Conservation (phyloP, 2,888 invertebrate species). For the Cephus runcator region DNA sequence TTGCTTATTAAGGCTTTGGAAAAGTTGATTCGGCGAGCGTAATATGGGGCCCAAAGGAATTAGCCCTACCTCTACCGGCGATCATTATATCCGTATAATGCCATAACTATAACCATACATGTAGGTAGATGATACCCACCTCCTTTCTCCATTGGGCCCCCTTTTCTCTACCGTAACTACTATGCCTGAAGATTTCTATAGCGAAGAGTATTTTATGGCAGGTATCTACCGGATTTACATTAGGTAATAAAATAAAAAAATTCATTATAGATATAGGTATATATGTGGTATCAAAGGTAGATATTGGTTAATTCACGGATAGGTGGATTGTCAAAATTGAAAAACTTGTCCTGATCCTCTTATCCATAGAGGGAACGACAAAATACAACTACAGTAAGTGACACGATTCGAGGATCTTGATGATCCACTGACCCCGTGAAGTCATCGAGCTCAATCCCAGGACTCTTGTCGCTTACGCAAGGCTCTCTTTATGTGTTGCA, state of each 20-base stretch:
- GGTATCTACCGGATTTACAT: too few relatives aligned
- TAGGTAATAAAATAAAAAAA: too few relatives aligned
- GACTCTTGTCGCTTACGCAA: too few relatives aligned
- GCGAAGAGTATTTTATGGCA: too few relatives aligned
- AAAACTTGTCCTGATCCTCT: too few relatives aligned
- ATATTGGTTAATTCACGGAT: too few relatives aligned
- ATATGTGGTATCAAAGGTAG: too few relatives aligned
- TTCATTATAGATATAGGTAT: background rate
- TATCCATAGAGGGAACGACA: background rate
- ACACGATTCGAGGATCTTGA: slow-evolving; percentile 6
- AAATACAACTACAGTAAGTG: slow-evolving; percentile 6
- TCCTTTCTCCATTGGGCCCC: slow-evolving; percentile 32
- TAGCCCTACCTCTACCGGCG: slow-evolving; percentile 55
- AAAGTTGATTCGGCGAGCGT: slow-evolving; percentile 62
- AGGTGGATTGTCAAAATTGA: too few relatives aligned
- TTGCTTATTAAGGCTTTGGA: slow-evolving; percentile 64
- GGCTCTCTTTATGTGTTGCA: slow-evolving; percentile 57
- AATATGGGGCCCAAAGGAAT: slow-evolving; percentile 60
- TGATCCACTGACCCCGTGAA: too few relatives aligned
- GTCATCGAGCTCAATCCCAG: too few relatives aligned
- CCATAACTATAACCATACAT: slow-evolving; percentile 51
- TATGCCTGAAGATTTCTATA: too few relatives aligned
- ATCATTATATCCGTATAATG: slow-evolving; percentile 52
- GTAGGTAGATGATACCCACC: slow-evolving; percentile 48
- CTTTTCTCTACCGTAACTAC: slow-evolving; percentile 17